These are phyloP conservation scores for Enteromius treurensis DNA, from an alignment of 2,797 vertebrate species.

Conservation along the genomic window DNA sequence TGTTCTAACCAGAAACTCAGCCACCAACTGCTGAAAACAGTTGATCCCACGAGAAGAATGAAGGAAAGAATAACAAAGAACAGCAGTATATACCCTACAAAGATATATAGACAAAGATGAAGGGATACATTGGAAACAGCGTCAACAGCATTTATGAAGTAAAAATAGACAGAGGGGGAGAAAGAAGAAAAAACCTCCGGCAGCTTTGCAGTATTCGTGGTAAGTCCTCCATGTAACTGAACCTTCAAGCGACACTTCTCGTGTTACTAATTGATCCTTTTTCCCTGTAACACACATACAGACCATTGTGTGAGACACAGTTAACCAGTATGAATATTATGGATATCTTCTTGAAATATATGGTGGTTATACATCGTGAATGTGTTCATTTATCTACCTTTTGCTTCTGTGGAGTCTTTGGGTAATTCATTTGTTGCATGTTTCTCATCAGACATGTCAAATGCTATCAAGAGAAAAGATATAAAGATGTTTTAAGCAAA, in stretches of 20 bases:
- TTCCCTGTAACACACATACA: slow-evolving; percentile 39
- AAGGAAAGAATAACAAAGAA: slow-evolving; percentile 67
- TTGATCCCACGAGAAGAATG: slow-evolving; percentile 74
- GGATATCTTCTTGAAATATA: neutral
- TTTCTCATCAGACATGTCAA: slow-evolving; percentile 77
- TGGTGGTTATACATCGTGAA: neutral
- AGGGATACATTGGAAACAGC: neutral
- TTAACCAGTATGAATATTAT: neutral
- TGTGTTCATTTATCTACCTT: slow-evolving; percentile 52
- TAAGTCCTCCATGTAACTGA: slow-evolving; percentile 77
- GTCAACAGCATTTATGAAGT: neutral
- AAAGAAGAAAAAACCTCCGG: slow-evolving; percentile 77
- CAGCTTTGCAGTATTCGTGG: slow-evolving; percentile 77
- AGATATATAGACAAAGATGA: slow-evolving; percentile 37
- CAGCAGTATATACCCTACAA: slow-evolving; percentile 76
- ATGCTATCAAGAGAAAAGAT: slow-evolving; percentile 66
- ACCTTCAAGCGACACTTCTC: slow-evolving; percentile 70
- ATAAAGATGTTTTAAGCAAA: neutral
- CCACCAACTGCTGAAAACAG: slow-evolving; percentile 83
- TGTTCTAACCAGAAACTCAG: slow-evolving; percentile 79
- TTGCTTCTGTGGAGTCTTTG: slow-evolving; percentile 36
- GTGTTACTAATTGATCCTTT: slow-evolving; percentile 71
- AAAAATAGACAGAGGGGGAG: neutral
- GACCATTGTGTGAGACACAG: neutral
- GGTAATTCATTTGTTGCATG: slow-evolving; percentile 53